These are phyloP conservation scores for Sarcophilus harrisii DNA, from an alignment of 2,797 vertebrate species.

Conservation along the genomic window DNA sequence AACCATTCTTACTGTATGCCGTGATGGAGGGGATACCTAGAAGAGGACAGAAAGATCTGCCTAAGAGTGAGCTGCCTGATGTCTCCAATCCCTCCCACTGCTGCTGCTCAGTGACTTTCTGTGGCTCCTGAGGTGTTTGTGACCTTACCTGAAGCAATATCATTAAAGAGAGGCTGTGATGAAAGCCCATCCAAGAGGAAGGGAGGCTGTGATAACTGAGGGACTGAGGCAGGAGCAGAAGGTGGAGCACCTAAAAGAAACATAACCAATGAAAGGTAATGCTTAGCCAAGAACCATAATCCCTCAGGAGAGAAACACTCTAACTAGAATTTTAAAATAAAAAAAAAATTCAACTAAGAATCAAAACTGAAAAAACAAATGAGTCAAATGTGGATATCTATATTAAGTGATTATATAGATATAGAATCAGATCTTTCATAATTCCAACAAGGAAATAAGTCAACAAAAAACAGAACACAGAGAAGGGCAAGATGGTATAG, in stretches of 20 bases:
- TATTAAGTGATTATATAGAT: neutral
- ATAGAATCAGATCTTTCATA: neutral
- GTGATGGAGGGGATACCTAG: conserved; percentile 97
- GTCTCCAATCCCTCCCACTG: conserved; percentile 19
- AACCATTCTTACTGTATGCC: conserved; percentile 98
- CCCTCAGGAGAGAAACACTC: neutral
- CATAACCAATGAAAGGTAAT: conserved; percentile 46
- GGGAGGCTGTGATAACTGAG: conserved; percentile 91
- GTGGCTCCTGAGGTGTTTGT: neutral
- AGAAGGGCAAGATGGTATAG: neutral
- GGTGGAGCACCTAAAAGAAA: conserved; percentile 88
- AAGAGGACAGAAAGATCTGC: conserved; percentile 61
- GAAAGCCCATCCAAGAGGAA: conserved; percentile 97
- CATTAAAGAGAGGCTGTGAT: conserved; percentile 95
- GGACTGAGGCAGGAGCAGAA: conserved; percentile 89
- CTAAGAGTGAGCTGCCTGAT: conserved; percentile 33
- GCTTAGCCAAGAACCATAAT: neutral
- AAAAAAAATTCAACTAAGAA: neutral
- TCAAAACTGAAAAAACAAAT: neutral
- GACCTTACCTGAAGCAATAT: conserved; percentile 92
- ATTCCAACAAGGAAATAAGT: neutral
- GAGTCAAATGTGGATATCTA: neutral
- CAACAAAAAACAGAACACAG: neutral
- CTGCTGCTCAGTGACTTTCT: neutral
- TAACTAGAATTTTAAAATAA: neutral